Evolutionary conservation across 2,888 invertebrate genomes (phyloP), one percentile per base, ranked within the genome.

Genomic region (Formica aserva): DNA sequence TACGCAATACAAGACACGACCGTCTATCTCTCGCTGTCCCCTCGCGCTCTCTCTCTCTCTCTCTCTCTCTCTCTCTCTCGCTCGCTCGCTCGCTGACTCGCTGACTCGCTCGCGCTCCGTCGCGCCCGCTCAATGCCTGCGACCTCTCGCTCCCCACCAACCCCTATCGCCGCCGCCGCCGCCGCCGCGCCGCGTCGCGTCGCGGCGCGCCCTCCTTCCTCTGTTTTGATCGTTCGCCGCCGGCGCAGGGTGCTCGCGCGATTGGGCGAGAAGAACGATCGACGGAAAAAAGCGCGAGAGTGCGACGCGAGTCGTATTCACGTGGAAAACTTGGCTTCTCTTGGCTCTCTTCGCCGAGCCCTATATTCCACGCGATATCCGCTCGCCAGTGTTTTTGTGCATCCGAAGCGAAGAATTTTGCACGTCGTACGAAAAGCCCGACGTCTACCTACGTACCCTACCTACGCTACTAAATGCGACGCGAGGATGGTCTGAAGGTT

Each of bases 1-100:
- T 93, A 93, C 92, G 93, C 92, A 92, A 93, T 91, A 93, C 91
- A 88, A 90, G 89, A 91, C 87, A 85, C 85, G 86, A 63, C 29
- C 74, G 62, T 74, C 74, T 13, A 38, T 15, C 65, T 22, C 45
- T 9, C 38, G 15, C 29, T 1, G 9, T 15, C 45, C 38, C n/a
- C 26, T 22, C 18, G 35, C 71, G 15, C 41, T 55, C 41, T 62
- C 55, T 83, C 52, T 60, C 48, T 29, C 62, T 26, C 15, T 29
- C 41, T 55, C 41, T 62, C 65, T 65, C 71, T 41, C 29, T 67
- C 48, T 83, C 52, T 60, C 48, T 29, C 62, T 26, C 15, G 35
- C 69, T 48, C n/a, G 9, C 57, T 41, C 74, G 15, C 60, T 48
- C 32, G 18, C 26, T 48, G 13, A 9, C 57, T 41, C 74, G 15